Conservation (phyloP, 2,113 vertebrate genomes). For the Cisticola juncidis region DNA sequence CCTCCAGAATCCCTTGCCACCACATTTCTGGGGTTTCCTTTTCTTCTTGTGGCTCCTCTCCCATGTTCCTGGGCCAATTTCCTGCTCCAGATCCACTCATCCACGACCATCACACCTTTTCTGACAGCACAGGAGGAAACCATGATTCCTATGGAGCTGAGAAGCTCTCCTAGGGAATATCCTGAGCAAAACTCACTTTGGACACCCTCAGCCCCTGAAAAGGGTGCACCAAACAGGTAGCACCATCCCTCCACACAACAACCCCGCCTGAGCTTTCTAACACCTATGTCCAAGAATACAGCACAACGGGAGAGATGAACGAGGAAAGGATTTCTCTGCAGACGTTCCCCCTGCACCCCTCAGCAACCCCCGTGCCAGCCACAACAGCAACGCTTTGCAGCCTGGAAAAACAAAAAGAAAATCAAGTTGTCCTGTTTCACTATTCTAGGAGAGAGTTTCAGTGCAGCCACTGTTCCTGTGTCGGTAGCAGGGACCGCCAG, state of each 20-base stretch:
- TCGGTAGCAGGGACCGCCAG: accelerated
- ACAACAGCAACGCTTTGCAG: background rate
- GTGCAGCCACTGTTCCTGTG: accelerated
- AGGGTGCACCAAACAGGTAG: background rate
- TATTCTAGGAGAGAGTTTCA: background rate
- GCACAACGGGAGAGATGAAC: accelerated
- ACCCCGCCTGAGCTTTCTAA: background rate
- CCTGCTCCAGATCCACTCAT: background rate
- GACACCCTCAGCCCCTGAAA: background rate
- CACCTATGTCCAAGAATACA: accelerated
- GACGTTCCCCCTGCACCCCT: background rate
- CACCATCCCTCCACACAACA: background rate
- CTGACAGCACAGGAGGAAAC: background rate
- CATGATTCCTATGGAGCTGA: background rate
- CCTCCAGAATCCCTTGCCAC: background rate
- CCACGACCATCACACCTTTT: background rate
- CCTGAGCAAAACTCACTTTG: background rate
- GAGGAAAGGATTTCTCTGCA: background rate
- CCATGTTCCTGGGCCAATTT: background rate
- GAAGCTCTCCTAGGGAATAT: background rate
- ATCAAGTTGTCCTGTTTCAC: accelerated
- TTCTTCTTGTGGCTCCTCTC: background rate
- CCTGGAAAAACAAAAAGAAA: background rate
- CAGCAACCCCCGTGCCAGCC: background rate
- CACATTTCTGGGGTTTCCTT: background rate